A percentile compares a stretch with the other conserved stretches of the same genome.
These are phyloP conservation scores for Frankliniella fusca DNA, from an alignment of 2,888 invertebrate species.

Conservation along the genomic window DNA sequence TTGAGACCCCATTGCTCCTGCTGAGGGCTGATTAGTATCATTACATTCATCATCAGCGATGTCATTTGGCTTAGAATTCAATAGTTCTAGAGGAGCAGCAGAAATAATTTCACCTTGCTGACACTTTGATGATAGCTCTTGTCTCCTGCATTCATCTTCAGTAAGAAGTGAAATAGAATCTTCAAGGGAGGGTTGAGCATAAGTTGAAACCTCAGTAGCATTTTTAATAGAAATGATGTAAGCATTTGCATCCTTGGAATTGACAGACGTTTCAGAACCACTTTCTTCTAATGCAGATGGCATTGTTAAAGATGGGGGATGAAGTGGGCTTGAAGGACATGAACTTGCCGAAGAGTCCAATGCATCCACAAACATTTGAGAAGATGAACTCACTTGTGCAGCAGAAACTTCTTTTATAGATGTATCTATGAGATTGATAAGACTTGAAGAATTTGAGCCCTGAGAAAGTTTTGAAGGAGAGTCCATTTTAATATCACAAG, in stretches of 20 bases:
- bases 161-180: too few species aligned
- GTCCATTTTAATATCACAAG: neutral
- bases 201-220: too few species aligned
- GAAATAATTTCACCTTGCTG: too few species aligned
- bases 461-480: slow-evolving; percentile 4
- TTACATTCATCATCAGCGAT: too few species aligned
- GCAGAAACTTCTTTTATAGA: neutral
- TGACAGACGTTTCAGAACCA: neutral
- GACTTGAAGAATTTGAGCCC: slow-evolving; percentile 3
- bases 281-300: neutral
- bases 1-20: too few species aligned
- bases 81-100: too few species aligned
- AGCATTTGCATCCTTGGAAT: neutral
- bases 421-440: neutral
- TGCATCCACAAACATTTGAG: neutral
- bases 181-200: too few species aligned
- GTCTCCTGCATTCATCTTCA: too few species aligned
- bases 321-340: neutral
- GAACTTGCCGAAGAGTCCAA: neutral
- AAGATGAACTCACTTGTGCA: neutral
- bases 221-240: too few species aligned
- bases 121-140: too few species aligned
- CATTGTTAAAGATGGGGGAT: neutral
- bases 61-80: too few species aligned
- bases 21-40: too few species aligned